Evolutionary conservation across 2,113 vertebrate species (phyloP).

Genomic region (Coryphaenoides rupestris): DNA sequence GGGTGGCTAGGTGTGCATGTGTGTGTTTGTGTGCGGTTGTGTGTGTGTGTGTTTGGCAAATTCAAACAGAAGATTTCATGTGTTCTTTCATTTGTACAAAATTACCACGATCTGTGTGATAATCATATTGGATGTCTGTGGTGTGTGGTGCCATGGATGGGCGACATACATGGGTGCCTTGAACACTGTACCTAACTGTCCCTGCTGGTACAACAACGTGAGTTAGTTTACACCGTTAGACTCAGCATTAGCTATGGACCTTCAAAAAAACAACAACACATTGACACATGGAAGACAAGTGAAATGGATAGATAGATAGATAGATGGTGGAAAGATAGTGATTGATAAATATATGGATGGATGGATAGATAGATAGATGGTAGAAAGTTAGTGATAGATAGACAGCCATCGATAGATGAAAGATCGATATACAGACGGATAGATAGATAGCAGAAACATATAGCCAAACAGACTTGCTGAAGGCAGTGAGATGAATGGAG

Average conservation of each 20-base stretch:
- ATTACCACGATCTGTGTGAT: no score
- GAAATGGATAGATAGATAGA: not conserved
- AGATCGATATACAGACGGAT: no score
- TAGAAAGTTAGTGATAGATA: not conserved
- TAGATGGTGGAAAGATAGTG: not conserved
- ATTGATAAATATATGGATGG: not conserved
- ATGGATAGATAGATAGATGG: not conserved
- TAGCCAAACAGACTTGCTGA: not conserved
- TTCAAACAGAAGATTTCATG: no score
- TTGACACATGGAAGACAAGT: slow-evolving; percentile 10
- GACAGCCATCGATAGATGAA: not conserved
- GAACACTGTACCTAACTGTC: no score
- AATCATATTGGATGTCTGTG: not conserved
- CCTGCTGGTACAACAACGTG: not conserved
- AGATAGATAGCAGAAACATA: not conserved
- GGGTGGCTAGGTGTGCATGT: not conserved
- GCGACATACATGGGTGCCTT: no score
- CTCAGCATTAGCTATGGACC: not conserved
- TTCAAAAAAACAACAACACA: not conserved
- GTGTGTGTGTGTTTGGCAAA: not conserved
- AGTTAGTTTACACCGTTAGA: not conserved
- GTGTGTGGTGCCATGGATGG: not conserved
- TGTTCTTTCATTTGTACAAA: no score
- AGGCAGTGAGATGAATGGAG: no score
- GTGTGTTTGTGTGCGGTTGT: not conserved